Percentiles rank a stretch among this genome's conserved stretches.
Evolutionary conservation across 2,888 invertebrate genomes (phyloP).

Genomic region (Girardia tigrina): DNA sequence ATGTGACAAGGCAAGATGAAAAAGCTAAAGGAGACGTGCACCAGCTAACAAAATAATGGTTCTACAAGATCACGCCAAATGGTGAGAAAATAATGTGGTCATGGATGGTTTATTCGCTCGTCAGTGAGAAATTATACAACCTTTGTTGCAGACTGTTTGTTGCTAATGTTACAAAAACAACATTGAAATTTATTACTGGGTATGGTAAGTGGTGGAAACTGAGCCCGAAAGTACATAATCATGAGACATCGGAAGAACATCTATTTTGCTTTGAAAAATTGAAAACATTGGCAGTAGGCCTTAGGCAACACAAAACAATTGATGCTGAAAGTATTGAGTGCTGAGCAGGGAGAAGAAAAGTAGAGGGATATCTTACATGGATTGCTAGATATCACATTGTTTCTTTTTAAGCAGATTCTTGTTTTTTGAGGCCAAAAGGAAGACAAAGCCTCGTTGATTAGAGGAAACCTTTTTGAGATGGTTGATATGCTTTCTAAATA

Average conservation of each 20-base stretch:
- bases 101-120: not conserved
- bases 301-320: slow-evolving; percentile 10
- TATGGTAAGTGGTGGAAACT: not conserved
- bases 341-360: not conserved
- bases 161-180: slow-evolving; percentile 3
- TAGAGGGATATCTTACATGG: not conserved
- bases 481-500: slow-evolving; percentile 18
- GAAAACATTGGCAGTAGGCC: slow-evolving; percentile 10
- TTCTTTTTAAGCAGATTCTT: not conserved
- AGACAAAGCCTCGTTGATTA: not conserved
- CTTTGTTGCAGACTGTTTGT: not conserved
- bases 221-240: slow-evolving; percentile 10
- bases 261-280: slow-evolving; percentile 16
- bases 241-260: slow-evolving; percentile 11
- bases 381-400: not conserved
- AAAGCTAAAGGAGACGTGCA: not conserved
- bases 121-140: not conserved
- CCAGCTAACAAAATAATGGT: not conserved
- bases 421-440: not conserved
- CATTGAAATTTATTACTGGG: slow-evolving; percentile 1
- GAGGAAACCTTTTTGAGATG: slow-evolving; percentile 15
- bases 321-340: not conserved
- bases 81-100: not conserved
- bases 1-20: not conserved
- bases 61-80: not conserved